Percentiles rank a stretch among this genome's conserved stretches.
These are phyloP conservation scores for Scaptomyza cyrtandrae DNA, from an alignment of 2,888 invertebrate genomes.

Conservation along the genomic window DNA sequence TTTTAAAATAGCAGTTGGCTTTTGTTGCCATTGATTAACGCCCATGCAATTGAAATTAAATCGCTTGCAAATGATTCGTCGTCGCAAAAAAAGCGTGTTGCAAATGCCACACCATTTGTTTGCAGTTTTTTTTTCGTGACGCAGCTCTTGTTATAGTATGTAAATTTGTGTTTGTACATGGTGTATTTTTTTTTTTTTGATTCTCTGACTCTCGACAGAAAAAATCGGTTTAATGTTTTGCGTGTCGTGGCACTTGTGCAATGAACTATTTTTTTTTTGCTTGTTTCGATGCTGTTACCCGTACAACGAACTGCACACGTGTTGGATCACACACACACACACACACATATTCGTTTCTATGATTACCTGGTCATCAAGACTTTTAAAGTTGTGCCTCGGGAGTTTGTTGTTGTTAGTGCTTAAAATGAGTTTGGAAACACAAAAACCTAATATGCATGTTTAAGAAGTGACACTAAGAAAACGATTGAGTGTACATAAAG, in stretches of 20 bases:
- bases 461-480: constrained; percentile 59
- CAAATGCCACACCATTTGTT: constrained; percentile 58
- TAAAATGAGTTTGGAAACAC: constrained; percentile 33
- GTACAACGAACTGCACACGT: constrained; percentile 49
- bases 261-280: constrained; percentile 23
- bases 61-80: constrained; percentile 75
- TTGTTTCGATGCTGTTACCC: constrained; percentile 13
- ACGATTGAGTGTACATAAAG: constrained; percentile 26
- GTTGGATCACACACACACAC: constrained; percentile 39
- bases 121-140: constrained; percentile 39
- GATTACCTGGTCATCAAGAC: constrained; percentile 52
- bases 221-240: constrained; percentile 59
- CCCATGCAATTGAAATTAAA: constrained; percentile 77
- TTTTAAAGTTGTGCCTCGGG: constrained; percentile 15
- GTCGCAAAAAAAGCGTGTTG: constrained; percentile 11
- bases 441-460: constrained; percentile 46
- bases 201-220: constrained; percentile 41
- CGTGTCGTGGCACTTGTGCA: constrained; percentile 59
- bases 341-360: constrained; percentile 12
- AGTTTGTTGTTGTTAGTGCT: constrained; percentile 43
- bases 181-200: constrained; percentile 58
- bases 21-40: constrained; percentile 73
- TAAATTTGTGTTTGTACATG: constrained; percentile 21
- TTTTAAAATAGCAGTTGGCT: constrained; percentile 27
- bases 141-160: constrained; percentile 17